Evolutionary conservation across 2,888 invertebrate genomes (phyloP), one percentile per base, ranked within the genome.

Genomic region (Zygothrica quintamaculata): DNA sequence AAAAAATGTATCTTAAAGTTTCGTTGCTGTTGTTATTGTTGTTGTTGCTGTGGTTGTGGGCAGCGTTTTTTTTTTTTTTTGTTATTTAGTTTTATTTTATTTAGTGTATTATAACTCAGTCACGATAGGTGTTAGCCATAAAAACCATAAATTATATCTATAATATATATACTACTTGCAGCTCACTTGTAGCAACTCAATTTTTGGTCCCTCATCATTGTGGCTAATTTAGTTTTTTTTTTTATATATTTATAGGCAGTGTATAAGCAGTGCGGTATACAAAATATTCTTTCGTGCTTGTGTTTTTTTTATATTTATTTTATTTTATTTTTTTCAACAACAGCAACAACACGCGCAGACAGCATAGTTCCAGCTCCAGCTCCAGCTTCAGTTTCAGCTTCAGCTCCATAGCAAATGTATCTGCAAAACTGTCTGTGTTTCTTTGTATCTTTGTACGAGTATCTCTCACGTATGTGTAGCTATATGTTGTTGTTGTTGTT

Each of bases 1-100:
- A 5, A 29, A 29, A 86, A 86, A 74, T 68, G 74, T 80, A 76
- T 74, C 78, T 87, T 82, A 48, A 81, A 81, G 78, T 72, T 72
- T 39, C 50, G 25, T 8, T 31, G 61, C 43, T 43, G 36, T 40
- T 47, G 48, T 18, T 33, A 12, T 31, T 60, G 31, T 37, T 55
- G 42, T 33, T 65, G 47, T 43, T 71, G 43, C 48, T 52, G 55
- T 18, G 52, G 44, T 60, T 70, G 53, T 48, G 44, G 22, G 4
- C n/a, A 12, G 26, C n/a, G 29, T 29, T 77, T 36, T 22, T 15
- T 26, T 34, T 22, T 39, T 44, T 18, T 56, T n/a, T n/a, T n/a
- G n/a, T n/a, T n/a, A n/a, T n/a, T n/a, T n/a, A n/a, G n/a, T n/a
- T n/a, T n/a, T n/a, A n/a, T n/a, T n/a, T 46, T 13, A 34, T 22